Conservation (phyloP, 2,888 invertebrate species). For the Plutella xylostella region DNA sequence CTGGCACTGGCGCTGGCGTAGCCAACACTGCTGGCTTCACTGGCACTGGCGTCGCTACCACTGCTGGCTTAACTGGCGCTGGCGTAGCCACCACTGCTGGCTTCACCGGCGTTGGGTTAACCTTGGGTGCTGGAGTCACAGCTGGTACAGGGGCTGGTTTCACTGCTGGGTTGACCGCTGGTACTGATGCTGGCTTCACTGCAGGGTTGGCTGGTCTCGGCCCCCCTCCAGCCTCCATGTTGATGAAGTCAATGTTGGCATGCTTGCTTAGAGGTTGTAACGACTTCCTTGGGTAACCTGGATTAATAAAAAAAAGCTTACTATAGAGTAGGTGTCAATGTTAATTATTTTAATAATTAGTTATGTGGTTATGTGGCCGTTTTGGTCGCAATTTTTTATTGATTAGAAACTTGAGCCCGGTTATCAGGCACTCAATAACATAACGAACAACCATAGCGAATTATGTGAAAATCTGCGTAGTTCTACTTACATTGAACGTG, state of each 20-base stretch:
- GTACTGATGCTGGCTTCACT: conserved; percentile 15
- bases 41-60: conserved; percentile 11
- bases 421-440: too few relatives aligned
- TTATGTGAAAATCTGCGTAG: too few relatives aligned
- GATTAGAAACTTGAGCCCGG: too few relatives aligned
- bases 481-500: conserved; percentile 50
- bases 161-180: conserved; percentile 18
- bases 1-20: not conserved
- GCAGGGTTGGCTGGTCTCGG: not conserved
- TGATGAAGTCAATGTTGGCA: conserved; percentile 57
- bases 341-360: too few relatives aligned
- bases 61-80: conserved; percentile 11
- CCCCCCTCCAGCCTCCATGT: conserved; percentile 37
- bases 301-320: too few relatives aligned
- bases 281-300: too few relatives aligned
- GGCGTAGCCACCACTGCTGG: conserved; percentile 9
- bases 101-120: conserved; percentile 13
- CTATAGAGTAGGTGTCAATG: too few relatives aligned
- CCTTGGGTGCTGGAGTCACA: conserved; percentile 17
- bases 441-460: too few relatives aligned
- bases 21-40: conserved; percentile 1
- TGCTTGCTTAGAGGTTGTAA: conserved; percentile 57
- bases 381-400: too few relatives aligned
- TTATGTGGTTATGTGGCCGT: too few relatives aligned
- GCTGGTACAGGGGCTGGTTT: conserved; percentile 12